Base-by-base conservation (phyloP, 2,113 vertebrate genomes). In the Colius striatus region DNA sequence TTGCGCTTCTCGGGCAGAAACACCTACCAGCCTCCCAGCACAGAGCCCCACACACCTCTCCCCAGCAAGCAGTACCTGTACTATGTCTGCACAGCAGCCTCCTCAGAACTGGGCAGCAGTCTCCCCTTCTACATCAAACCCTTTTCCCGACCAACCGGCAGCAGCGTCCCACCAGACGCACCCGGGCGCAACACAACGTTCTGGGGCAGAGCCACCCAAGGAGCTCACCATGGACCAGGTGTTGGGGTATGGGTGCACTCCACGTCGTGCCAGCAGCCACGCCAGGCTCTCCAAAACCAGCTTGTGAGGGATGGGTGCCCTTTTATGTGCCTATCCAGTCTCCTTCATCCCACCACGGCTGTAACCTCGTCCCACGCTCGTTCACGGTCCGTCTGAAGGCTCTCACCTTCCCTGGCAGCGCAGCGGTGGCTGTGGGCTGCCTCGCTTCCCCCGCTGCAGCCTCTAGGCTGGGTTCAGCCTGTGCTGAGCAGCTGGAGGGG, bases 401-500 rank as follows among this genome's bases (percentile, higher is more conserved):
- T 72, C 96, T 96, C 95, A 95, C 95, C 96, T 93, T 30, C 23
- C 89, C 88, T 92, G 57, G 95, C 79, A 27, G 92, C 30, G 17
- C 85, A 74, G 79, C n/a, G 22, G 41, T 22, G 75, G 58, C 77
- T 25, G 73, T 9, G 60, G 30, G 3, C 70, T 43, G 80, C 91
- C 74, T 9, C 13, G 11, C 75, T 80, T 73, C 81, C 36, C 85
- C 38, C 4, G 43, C 84, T 3, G 87, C 94, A 32, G 94, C 67
- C 87, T 84, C 80, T 12, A 66, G 87, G 91, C 76, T 84, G 68
- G 51, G 78, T 45, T 53, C 89, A 67, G 87, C 41, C 68, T 73
- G 94, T 9, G 53, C 75, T 1, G 21, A 47, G 95, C 94, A 78
- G 93, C 90, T 61, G 57, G 51, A 67, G 87, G 34, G 90, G 82